Evolutionary conservation across 2,888 invertebrate species (phyloP).

Genomic region (Sipunculus nudus): DNA sequence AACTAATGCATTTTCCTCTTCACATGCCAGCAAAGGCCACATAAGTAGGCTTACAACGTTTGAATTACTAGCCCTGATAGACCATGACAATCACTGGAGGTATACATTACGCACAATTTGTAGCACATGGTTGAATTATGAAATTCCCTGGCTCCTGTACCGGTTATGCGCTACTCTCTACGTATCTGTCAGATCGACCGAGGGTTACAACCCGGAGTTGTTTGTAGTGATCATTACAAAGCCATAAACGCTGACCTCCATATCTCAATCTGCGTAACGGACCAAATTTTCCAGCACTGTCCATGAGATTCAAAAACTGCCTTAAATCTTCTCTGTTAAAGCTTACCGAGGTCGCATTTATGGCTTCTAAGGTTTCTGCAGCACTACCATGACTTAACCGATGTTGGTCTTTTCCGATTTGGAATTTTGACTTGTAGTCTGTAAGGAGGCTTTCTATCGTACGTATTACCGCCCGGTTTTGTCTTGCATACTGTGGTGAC

Average conservation of each 20-base stretch:
- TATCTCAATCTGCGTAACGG: conserved; percentile 23
- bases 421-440: conserved; percentile 23
- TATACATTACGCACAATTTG: too few relatives aligned
- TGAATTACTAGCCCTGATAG: too few relatives aligned
- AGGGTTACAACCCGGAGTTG: conserved; percentile 24
- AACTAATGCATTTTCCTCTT: too few relatives aligned
- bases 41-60: too few relatives aligned
- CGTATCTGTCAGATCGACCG: too few relatives aligned
- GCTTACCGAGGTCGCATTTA: background rate
- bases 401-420: conserved; percentile 6
- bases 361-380: conserved; percentile 2
- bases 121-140: too few relatives aligned
- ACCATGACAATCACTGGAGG: too few relatives aligned
- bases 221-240: conserved; percentile 35
- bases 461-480: conserved; percentile 19
- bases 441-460: conserved; percentile 25
- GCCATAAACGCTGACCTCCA: conserved; percentile 24
- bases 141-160: too few relatives aligned
- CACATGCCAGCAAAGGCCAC: too few relatives aligned
- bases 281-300: conserved; percentile 29
- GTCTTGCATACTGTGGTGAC: conserved; percentile 7
- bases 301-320: conserved; percentile 18
- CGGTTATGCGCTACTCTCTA: too few relatives aligned
- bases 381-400: background rate
- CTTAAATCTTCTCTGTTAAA: conserved; percentile 23